A percentile compares a stretch with the other conserved stretches of the same genome.
These are phyloP conservation scores for Drosophila nebulosa DNA, from an alignment of 1,140 invertebrate genomes.

Conservation along the genomic window DNA sequence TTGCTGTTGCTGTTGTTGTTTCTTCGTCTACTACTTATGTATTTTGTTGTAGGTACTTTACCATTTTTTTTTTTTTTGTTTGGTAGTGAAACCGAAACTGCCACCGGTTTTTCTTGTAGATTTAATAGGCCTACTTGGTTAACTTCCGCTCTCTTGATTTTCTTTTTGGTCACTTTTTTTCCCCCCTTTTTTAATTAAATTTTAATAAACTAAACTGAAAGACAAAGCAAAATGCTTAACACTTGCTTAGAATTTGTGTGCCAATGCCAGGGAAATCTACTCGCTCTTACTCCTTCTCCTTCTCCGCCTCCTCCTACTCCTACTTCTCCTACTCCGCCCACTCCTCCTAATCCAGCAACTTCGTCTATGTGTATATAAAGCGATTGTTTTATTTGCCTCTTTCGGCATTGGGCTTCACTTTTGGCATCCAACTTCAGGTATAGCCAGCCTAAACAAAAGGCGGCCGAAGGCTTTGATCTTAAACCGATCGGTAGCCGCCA, in stretches of 20 bases:
- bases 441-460: slow-evolving; percentile 57
- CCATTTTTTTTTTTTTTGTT: slow-evolving; percentile 30
- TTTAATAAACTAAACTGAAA: slow-evolving; percentile 41
- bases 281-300: slow-evolving; percentile 20
- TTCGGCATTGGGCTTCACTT: slow-evolving; percentile 4
- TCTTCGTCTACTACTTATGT: slow-evolving; percentile 27
- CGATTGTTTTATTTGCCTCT: neutral
- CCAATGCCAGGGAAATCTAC: slow-evolving; percentile 3
- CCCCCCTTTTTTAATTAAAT: slow-evolving; percentile 53
- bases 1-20: slow-evolving; percentile 36
- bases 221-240: slow-evolving; percentile 35
- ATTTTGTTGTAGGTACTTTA: slow-evolving; percentile 26
- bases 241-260: slow-evolving; percentile 50
- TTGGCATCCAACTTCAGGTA: neutral
- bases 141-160: slow-evolving; percentile 62
- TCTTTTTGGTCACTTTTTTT: slow-evolving; percentile 13
- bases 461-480: slow-evolving; percentile 68
- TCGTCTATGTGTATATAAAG: neutral
- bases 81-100: slow-evolving; percentile 67
- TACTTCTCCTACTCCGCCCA: no score
- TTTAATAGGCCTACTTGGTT: slow-evolving; percentile 68
- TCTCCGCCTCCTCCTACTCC: no score
- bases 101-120: slow-evolving; percentile 67
- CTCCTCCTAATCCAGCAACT: no score
- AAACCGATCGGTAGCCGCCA: slow-evolving; percentile 61